Conservation (phyloP, 2,797 vertebrate species). For the Chaunax sp. region DNA sequence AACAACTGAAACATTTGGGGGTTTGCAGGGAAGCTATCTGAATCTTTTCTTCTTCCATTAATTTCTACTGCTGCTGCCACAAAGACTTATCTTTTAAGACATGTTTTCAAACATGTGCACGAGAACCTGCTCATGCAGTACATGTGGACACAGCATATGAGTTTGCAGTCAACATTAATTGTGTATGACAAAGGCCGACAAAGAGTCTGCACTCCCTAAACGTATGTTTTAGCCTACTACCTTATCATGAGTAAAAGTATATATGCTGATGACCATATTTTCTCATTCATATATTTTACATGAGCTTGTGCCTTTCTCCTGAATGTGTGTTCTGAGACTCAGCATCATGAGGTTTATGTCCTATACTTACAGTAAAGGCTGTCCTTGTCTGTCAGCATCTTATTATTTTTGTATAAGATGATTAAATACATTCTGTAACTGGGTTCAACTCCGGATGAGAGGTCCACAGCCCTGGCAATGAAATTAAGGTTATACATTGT, state of each 20-base stretch:
- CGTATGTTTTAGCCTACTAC: neutral
- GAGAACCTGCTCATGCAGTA: neutral
- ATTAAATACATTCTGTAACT: conserved; percentile 2
- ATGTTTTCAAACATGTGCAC: conserved; percentile 5
- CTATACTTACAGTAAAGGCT: neutral
- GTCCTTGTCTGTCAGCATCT: neutral
- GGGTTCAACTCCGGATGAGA: conserved; percentile 12
- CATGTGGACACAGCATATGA: no score
- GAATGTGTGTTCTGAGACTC: neutral
- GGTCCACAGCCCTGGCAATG: neutral
- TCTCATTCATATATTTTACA: neutral
- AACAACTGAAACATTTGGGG: conserved; percentile 27
- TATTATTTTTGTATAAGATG: conserved; percentile 5
- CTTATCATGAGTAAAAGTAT: neutral
- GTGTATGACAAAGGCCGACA: no score
- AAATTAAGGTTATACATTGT: neutral
- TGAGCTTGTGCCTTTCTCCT: neutral
- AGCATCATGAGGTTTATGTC: neutral
- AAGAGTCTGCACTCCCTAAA: no score
- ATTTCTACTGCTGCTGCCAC: conserved; percentile 26
- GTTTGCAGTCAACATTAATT: neutral
- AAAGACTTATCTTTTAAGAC: no score
- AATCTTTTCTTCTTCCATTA: no score
- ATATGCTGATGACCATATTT: neutral
- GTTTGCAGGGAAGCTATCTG: conserved; percentile 27